Conservation (phyloP, 2,888 invertebrate genomes). For the Dryobotodes eremita region DNA sequence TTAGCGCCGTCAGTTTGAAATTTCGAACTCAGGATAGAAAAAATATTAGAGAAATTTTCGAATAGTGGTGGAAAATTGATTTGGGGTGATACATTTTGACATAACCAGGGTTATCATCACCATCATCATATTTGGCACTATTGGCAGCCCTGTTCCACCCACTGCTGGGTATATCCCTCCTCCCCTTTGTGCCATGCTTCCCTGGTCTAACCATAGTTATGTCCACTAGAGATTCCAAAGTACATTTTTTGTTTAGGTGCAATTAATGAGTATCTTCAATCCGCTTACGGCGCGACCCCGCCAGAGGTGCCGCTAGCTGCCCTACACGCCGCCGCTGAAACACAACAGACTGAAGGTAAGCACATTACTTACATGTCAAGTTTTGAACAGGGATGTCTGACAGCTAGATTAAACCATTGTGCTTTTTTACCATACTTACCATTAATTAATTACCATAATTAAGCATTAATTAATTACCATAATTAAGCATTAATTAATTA, state of each 20-base stretch:
- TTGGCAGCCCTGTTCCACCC: too few relatives aligned
- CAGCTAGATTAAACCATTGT: background rate
- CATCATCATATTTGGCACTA: too few relatives aligned
- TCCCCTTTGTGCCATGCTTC: background rate
- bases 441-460: too few relatives aligned
- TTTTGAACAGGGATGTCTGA: background rate
- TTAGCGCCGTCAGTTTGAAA: too few relatives aligned
- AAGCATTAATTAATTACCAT: too few relatives aligned
- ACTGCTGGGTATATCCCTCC: too few relatives aligned
- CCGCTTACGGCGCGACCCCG: conserved; percentile 85
- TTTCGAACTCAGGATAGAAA: background rate
- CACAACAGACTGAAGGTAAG: conserved; percentile 80
- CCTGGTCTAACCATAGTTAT: background rate
- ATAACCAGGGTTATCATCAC: background rate
- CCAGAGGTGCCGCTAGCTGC: conserved; percentile 78
- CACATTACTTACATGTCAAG: background rate
- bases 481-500: too few relatives aligned
- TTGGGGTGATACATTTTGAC: too few relatives aligned
- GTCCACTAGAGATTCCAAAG: background rate
- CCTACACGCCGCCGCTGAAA: conserved; percentile 74
- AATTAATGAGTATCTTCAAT: conserved; percentile 88
- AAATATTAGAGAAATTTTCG: background rate
- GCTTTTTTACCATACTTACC: too few relatives aligned
- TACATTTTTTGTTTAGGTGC: conserved; percentile 75
- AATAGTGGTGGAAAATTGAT: background rate